A percentile compares a stretch with the other conserved stretches of the same genome.
phyloP scores from a whole-genome alignment of 1,140 invertebrate species.

The Zophobas morio region DNA sequence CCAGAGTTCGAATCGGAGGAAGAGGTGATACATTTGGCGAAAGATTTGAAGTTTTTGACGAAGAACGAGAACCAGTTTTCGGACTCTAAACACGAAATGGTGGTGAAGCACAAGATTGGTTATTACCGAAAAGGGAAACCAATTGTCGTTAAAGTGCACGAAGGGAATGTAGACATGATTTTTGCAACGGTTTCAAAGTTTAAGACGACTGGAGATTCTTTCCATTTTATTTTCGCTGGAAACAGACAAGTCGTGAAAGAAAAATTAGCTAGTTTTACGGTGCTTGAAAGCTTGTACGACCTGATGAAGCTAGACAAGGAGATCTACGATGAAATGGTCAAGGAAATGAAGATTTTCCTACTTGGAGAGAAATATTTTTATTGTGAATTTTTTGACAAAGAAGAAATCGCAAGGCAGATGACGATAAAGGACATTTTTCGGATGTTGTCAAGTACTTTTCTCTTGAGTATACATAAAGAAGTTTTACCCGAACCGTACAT shows the following conservation, averaged over 20 bases:
- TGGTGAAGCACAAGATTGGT: not conserved
- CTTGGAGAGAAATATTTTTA: not conserved
- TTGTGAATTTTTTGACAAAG: not conserved
- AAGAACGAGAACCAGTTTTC: no score
- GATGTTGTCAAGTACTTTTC: not conserved
- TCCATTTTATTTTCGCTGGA: not conserved
- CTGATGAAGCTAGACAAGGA: not conserved
- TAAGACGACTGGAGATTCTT: not conserved
- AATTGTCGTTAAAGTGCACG: not conserved
- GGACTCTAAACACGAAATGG: no score
- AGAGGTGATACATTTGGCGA: not conserved
- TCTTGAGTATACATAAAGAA: not conserved
- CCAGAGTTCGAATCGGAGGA: not conserved
- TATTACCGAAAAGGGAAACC: not conserved
- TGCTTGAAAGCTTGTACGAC: not conserved
- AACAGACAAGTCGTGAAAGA: not conserved
- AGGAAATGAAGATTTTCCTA: not conserved
- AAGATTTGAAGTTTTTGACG: not conserved
- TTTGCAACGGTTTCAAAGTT: not conserved
- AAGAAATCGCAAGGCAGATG: not conserved
- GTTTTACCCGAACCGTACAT: not conserved
- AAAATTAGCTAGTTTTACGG: not conserved
- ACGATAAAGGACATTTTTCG: not conserved
- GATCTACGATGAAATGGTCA: not conserved
- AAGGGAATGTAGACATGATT: not conserved